Percentiles rank a stretch among this genome's conserved stretches.
phyloP scores from a whole-genome alignment of 2,888 invertebrate species.

The Tipula lateralis region DNA sequence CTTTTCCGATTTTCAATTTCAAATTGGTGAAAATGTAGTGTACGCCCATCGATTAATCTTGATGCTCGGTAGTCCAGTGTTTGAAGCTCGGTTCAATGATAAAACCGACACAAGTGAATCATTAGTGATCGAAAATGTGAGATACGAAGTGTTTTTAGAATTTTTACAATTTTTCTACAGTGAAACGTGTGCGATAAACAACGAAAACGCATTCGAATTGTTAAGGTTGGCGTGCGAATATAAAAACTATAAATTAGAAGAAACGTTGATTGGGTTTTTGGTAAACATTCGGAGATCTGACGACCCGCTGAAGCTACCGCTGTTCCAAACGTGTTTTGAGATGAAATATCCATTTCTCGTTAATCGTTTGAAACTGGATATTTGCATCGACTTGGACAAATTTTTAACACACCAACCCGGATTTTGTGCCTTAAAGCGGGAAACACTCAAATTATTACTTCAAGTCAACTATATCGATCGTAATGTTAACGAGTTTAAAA shows the following conservation, averaged over 20 bases:
- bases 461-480: not conserved
- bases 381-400: not conserved
- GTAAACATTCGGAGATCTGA: not conserved
- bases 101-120: not conserved
- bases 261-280: not conserved
- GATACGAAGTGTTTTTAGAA: not conserved
- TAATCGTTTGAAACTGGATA: not conserved
- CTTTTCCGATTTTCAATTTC: not conserved
- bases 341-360: not conserved
- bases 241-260: not conserved
- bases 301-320: not conserved
- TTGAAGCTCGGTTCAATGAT: not conserved
- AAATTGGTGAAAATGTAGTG: not conserved
- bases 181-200: not conserved
- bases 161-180: not conserved
- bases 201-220: not conserved
- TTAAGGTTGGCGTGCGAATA: not conserved
- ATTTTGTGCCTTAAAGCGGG: not conserved
- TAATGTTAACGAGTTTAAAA: not conserved
- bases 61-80: not conserved
- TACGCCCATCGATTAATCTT: not conserved
- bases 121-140: not conserved
- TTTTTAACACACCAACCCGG: not conserved
- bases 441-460: not conserved
- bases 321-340: not conserved